Base-by-base conservation (phyloP, 2,113 vertebrate species). In the Nycticebus coucang region DNA sequence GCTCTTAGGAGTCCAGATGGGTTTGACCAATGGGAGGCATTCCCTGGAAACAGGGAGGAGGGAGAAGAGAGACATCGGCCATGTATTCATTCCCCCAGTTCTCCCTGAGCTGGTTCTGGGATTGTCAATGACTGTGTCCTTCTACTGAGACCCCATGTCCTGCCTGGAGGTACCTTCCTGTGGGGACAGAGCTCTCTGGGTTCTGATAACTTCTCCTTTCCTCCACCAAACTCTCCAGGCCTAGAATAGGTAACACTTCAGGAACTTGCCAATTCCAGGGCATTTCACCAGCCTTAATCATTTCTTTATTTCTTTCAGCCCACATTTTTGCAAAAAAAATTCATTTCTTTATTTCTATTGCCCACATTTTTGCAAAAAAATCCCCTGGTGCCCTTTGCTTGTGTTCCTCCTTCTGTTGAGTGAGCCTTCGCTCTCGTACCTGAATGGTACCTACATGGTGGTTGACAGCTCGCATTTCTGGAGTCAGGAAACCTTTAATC, bases 31-130 rank as follows among this genome's bases (percentile, higher is more conserved):
- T 13, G 24, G 17, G 28, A 86, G 14, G 35, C 33, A 7, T 28
- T 79, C 6, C 1, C 7, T 24, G 75, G 55, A 68, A 35, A n/a
- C 8, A n/a, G 2, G 19, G 41, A 30, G 57, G 6, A 22, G 4
- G 33, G 5, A 71, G 11, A 28, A 45, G 17, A 10, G 8, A 5
- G 21, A 7, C 7, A 7, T 14, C 0, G 3, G 37, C 17, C 8
- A 9, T 50, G 5, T 22, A 17, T 57, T 22, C 30, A 5, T 2
- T 5, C 24, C 13, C 64, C 68, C 13, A 0, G 21, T 14, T 45
- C 11, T n/a, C 4, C 45, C 21, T 2, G 0, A 2, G 26, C 22
- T 30, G 87, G 83, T 14, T 7, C 57, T 69, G 75, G 37, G 66
- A n/a, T 17, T 28, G 37, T 15, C 71, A 26, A 30, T 68, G 64